Evolutionary conservation across 2,113 vertebrate species (phyloP).

Genomic region (Colistium nudipinnis): DNA sequence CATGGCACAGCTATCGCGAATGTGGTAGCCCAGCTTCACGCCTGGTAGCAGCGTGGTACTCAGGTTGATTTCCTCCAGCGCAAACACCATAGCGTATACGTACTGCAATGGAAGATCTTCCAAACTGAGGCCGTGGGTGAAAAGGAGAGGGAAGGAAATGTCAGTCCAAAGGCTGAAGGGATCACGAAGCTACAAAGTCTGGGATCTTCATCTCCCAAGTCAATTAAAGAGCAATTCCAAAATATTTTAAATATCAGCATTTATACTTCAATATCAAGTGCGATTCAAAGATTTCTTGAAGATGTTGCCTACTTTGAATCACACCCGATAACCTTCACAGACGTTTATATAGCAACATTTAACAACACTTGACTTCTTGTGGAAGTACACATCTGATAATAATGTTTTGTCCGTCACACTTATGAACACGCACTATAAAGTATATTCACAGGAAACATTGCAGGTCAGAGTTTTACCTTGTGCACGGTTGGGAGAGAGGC

Average conservation of each 20-base stretch:
- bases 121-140: constrained; percentile 58
- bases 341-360: too few relatives aligned
- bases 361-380: neutral
- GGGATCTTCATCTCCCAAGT: neutral
- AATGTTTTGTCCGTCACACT: neutral
- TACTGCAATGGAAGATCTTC: constrained; percentile 71
- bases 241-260: neutral
- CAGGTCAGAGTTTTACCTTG: constrained; percentile 60
- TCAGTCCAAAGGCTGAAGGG: neutral
- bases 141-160: neutral
- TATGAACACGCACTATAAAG: neutral
- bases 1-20: constrained; percentile 75
- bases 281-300: too few relatives aligned
- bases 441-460: neutral
- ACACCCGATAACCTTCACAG: too few relatives aligned
- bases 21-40: constrained; percentile 75
- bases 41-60: constrained; percentile 74
- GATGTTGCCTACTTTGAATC: too few relatives aligned
- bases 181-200: neutral
- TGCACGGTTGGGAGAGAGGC: constrained; percentile 62
- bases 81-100: constrained; percentile 78
- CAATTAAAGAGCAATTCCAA: neutral
- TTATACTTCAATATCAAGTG: too few relatives aligned
- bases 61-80: constrained; percentile 83
- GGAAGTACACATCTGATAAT: neutral